Conservation (phyloP, 2,113 vertebrate species). For the Cavia porcellus region DNA sequence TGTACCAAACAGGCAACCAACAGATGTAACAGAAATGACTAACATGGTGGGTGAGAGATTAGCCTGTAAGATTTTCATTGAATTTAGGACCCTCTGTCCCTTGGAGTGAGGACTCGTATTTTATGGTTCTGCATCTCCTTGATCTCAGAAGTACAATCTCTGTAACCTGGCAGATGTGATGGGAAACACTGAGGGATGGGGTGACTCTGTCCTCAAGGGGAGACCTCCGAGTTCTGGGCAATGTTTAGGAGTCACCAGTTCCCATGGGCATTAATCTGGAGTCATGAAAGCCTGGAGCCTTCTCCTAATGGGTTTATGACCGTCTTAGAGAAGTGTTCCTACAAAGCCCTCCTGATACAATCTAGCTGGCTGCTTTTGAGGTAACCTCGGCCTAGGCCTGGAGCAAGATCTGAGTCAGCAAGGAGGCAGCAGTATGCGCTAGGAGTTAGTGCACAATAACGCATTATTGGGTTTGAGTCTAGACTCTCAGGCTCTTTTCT, state of each 20-base stretch:
- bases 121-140: not conserved
- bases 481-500: not conserved
- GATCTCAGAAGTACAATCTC: not conserved
- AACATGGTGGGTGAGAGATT: not conserved
- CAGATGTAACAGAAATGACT: not conserved
- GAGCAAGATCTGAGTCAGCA: not conserved
- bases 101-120: not conserved
- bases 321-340: not conserved
- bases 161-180: not conserved
- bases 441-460: not conserved
- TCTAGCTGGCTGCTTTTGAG: not conserved
- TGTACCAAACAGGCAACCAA: not conserved
- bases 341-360: not conserved
- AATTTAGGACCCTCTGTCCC: not conserved
- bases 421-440: not conserved
- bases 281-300: not conserved
- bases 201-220: not conserved
- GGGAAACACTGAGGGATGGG: not conserved
- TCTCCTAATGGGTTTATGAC: not conserved
- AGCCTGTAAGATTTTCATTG: not conserved
- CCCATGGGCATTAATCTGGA: not conserved
- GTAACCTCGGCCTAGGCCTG: not conserved
- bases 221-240: not conserved
- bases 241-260: not conserved
- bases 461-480: too few relatives aligned